Percentiles rank a stretch among this genome's conserved stretches.
Evolutionary conservation across 2,888 invertebrate genomes (phyloP).

Genomic region (Nebria brevicollis): DNA sequence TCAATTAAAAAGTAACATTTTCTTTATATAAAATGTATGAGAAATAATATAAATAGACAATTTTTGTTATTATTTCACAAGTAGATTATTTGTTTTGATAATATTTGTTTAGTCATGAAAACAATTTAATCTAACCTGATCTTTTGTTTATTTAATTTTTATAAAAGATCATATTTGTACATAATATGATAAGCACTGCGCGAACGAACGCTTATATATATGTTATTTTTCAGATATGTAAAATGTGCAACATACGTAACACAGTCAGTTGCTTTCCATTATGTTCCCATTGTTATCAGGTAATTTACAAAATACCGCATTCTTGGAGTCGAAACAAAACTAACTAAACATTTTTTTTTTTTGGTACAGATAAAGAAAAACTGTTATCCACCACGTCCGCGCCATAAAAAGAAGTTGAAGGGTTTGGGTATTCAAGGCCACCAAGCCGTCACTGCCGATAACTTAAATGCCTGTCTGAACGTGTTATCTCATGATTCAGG

Average conservation of each 20-base stretch:
- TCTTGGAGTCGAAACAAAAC: constrained; percentile 4
- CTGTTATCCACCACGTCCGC: constrained; percentile 75
- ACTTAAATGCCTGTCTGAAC: constrained; percentile 57
- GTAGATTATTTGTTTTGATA: constrained; percentile 13
- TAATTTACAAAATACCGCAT: constrained; percentile 49
- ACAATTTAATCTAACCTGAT: background rate
- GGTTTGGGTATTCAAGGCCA: constrained; percentile 41
- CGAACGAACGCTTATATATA: background rate
- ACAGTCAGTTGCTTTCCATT: constrained; percentile 56
- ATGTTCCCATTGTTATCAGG: constrained; percentile 56
- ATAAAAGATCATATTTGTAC: too few relatives aligned
- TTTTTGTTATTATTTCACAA: background rate
- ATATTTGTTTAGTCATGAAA: background rate
- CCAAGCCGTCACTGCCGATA: constrained; percentile 59
- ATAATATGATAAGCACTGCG: too few relatives aligned
- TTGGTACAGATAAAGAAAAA: constrained; percentile 72
- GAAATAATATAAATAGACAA: background rate
- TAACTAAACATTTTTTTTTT: constrained; percentile 4
- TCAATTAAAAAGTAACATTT: too few relatives aligned
- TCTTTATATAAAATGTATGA: background rate
- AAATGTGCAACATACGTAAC: constrained; percentile 56
- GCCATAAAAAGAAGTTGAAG: constrained; percentile 53
- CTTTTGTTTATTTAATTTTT: background rate
- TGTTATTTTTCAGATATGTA: constrained; percentile 53
- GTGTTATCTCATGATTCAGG: constrained; percentile 61